Evolutionary conservation across 2,797 vertebrate species (phyloP).

Genomic region (Rhynchotus rufescens): DNA sequence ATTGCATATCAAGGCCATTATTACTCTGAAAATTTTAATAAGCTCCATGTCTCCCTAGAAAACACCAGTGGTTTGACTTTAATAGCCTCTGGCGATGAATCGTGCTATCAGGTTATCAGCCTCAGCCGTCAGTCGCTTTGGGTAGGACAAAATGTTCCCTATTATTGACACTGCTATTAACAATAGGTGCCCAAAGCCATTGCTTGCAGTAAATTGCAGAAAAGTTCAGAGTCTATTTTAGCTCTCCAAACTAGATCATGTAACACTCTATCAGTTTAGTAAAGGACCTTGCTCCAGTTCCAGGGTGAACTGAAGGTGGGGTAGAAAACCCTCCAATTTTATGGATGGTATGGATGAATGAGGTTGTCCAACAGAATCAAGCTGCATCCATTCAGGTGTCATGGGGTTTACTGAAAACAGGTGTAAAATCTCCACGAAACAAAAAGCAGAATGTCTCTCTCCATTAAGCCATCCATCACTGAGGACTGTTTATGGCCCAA

Average conservation of each 20-base stretch:
- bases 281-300: background rate
- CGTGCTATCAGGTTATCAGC: background rate
- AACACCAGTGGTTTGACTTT: background rate
- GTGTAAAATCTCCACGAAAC: background rate
- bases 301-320: background rate
- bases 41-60: constrained; percentile 8
- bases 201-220: background rate
- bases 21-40: background rate
- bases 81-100: background rate
- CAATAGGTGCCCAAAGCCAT: constrained; percentile 16
- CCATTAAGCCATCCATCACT: background rate
- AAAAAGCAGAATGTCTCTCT: background rate
- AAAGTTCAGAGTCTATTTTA: constrained; percentile 35
- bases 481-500: background rate
- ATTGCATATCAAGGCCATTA: constrained; percentile 32
- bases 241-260: background rate
- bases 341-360: background rate
- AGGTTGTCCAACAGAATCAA: background rate
- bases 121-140: background rate
- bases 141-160: background rate
- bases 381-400: background rate
- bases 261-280: constrained; percentile 7
- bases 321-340: background rate
- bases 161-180: background rate
- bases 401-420: background rate